Evolutionary conservation across 37 sponge, comb jelly and placozoan species (phyloP), one percentile per base, ranked within the genome.

Genomic region (Geodia barretti): DNA sequence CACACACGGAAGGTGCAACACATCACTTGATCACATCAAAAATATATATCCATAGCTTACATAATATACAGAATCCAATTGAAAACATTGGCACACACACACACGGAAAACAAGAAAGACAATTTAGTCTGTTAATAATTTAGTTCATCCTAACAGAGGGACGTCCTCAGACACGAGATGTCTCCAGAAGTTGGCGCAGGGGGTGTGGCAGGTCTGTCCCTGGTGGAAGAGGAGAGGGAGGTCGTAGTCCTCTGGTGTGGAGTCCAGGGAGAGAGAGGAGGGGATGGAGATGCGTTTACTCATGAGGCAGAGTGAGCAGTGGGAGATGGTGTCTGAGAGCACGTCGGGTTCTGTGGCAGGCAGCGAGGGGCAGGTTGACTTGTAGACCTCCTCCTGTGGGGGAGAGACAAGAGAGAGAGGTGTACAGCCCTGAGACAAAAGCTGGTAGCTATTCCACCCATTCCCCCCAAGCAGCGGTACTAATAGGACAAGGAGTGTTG

Each of bases 241-340:
- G 54, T n/a, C 1, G 72, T 85, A 85, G 9, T 72, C 60, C 66
- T 85, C 86, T 0, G 26, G 1, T 34, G 17, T 1, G 24, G 79
- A 34, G 14, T 78, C 72, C 54, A 78, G 70, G 0, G 86, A 77
- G 64, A 39, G 40, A 24, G 29, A 3, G 23, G 74, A 32, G 8
- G 85, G 59, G 69, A 84, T 76, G 77, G 38, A 60, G 19, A 85
- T 71, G 24, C 32, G 25, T 38, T 77, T 73, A 29, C 40, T n/a
- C 11, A 42, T 19, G 42, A 85, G 73, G 34, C 86, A 85, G 36
- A 85, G 64, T 63, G 65, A 72, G 41, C 86, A 85, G 31, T 25
- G 62, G 64, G 83, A 83, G 66, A 83, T 83, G 23, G 75, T 35
- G 83, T 74, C 83, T 32, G 83, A 83, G 66, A 83, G 66, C n/a